Evolutionary conservation across 2,888 invertebrate species (phyloP).

Genomic region (Acutogordius australiensis): DNA sequence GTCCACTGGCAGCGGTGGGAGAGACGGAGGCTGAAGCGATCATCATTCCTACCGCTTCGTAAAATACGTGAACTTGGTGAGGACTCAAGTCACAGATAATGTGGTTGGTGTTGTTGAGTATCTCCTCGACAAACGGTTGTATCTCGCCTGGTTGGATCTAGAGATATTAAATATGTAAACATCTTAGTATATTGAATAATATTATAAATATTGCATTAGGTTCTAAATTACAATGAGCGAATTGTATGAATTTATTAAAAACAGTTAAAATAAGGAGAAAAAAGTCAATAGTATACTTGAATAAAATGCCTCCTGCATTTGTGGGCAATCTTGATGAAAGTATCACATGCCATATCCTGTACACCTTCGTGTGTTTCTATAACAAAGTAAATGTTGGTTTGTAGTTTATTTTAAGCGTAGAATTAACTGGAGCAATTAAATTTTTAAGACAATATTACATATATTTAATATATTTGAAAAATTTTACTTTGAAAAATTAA

Average conservation of each 20-base stretch:
- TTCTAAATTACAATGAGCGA: no score
- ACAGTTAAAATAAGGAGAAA: no score
- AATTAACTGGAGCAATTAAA: neutral
- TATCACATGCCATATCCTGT: constrained; percentile 99
- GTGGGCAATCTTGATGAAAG: constrained; percentile 93
- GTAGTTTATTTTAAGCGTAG: constrained; percentile 12
- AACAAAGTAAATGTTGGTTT: constrained; percentile 11
- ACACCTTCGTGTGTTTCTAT: constrained; percentile 92
- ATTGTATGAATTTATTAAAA: no score
- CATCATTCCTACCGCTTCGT: constrained; percentile 97
- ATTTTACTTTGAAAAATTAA: no score
- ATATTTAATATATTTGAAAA: neutral
- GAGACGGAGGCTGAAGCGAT: constrained; percentile 32
- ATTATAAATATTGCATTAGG: no score
- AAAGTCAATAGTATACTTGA: constrained; percentile 29
- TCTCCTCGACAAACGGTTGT: constrained; percentile 93
- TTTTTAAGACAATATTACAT: neutral
- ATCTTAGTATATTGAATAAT: no score
- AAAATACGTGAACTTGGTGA: constrained; percentile 88
- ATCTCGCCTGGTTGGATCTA: constrained; percentile 69
- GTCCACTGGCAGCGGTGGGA: no score
- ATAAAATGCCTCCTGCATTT: constrained; percentile 95
- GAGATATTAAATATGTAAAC: no score
- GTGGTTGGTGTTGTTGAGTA: constrained; percentile 66
- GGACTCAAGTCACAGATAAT: constrained; percentile 96